phyloP scores from a whole-genome alignment of 2,797 vertebrate species.

The Heteromormyrus szaboi region DNA sequence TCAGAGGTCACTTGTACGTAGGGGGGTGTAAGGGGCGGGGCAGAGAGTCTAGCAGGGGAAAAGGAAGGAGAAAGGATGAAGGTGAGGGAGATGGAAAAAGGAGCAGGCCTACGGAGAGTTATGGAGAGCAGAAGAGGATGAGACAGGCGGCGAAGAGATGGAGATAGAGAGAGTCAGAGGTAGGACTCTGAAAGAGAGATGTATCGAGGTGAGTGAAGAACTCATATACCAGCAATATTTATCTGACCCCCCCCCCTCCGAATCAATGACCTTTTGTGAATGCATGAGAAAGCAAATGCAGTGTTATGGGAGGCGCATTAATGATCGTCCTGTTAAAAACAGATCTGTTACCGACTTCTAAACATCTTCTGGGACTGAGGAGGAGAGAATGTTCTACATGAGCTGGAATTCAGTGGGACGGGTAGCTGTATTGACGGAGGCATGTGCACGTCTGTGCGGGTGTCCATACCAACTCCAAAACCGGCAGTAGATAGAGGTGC shows the following conservation, averaged over 20 bases:
- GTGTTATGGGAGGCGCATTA: not conserved
- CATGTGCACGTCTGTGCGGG: not conserved
- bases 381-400: not conserved
- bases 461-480: not conserved
- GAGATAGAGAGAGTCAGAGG: not conserved
- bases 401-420: not conserved
- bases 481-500: not conserved
- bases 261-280: slow-evolving; percentile 1
- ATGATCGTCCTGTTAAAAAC: not conserved
- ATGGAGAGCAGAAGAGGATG: not conserved
- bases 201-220: not conserved
- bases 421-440: not conserved
- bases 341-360: not conserved
- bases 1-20: not conserved
- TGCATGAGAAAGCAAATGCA: not conserved
- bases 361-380: not conserved
- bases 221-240: not conserved
- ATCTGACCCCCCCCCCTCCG: not conserved
- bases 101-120: not conserved
- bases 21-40: not conserved
- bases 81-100: not conserved
- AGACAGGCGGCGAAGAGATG: not conserved
- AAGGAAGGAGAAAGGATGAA: not conserved
- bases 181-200: not conserved
- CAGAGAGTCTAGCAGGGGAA: not conserved